Conservation (phyloP, 2,113 vertebrate genomes). For the Ahaetulla prasina region DNA sequence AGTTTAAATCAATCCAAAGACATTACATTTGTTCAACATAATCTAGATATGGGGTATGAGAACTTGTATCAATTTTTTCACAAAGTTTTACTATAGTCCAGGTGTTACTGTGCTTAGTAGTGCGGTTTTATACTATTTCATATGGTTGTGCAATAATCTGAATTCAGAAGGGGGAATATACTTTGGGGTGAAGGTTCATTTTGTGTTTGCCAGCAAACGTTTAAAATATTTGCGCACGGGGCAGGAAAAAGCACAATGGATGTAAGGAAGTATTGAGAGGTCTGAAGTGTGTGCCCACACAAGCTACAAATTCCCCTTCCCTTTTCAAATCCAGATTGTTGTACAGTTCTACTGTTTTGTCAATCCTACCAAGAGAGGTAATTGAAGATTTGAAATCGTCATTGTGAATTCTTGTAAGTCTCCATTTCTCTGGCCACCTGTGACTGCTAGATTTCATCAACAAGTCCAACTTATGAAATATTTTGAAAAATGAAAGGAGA, state of each 20-base stretch:
- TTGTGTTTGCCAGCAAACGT: not conserved
- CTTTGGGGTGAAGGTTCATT: not conserved
- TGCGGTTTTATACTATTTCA: not conserved
- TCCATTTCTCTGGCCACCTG: not conserved
- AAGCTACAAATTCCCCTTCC: not conserved
- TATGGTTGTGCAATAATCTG: not conserved
- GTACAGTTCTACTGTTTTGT: not conserved
- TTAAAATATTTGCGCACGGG: not conserved
- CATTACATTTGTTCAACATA: not conserved
- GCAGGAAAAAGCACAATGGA: not conserved
- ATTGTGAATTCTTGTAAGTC: not conserved
- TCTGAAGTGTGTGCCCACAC: not conserved
- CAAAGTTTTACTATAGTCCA: not conserved
- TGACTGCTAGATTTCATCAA: not conserved
- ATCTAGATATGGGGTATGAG: not conserved
- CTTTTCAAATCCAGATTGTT: not conserved
- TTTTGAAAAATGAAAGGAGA: not conserved
- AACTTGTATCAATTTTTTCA: not conserved
- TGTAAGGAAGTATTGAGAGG: not conserved
- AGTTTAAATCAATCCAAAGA: not conserved
- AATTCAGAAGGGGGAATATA: not conserved
- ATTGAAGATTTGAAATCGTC: not conserved
- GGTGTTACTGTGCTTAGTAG: no score
- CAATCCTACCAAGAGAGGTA: not conserved
- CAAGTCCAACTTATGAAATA: not conserved